phyloP scores from a whole-genome alignment of 1,140 invertebrate genomes.

The Acromyrmex heyeri region DNA sequence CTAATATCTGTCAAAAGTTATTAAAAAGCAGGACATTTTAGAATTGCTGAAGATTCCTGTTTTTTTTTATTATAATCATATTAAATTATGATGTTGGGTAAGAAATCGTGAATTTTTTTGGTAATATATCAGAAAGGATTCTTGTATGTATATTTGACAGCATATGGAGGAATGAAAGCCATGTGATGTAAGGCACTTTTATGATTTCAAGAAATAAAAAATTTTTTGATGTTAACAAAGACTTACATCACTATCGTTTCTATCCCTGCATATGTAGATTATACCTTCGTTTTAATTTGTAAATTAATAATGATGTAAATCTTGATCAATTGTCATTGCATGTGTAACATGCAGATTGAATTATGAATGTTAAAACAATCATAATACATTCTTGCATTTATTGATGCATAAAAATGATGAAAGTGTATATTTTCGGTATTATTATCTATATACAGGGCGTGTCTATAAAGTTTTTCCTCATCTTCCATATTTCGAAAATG shows the following conservation, averaged over 20 bases:
- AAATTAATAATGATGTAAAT: constrained; percentile 17
- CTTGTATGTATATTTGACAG: neutral
- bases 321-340: neutral
- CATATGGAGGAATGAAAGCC: too few relatives aligned
- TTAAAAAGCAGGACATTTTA: constrained; percentile 52
- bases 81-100: neutral
- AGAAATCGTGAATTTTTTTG: constrained; percentile 3
- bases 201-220: too few relatives aligned
- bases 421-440: too few relatives aligned
- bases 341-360: neutral
- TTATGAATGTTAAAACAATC: neutral
- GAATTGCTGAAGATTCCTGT: constrained; percentile 36
- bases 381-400: neutral
- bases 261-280: neutral
- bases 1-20: constrained; percentile 69
- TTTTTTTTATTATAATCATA: neutral
- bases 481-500: too few relatives aligned
- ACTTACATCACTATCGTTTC: neutral
- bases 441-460: neutral
- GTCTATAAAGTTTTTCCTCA: too few relatives aligned
- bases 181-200: too few relatives aligned
- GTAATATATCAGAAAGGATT: neutral
- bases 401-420: neutral
- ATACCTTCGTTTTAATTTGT: neutral
- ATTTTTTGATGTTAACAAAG: too few relatives aligned